These are phyloP conservation scores for Pharmacophagus antenor DNA, from an alignment of 2,888 invertebrate species.

Conservation along the genomic window DNA sequence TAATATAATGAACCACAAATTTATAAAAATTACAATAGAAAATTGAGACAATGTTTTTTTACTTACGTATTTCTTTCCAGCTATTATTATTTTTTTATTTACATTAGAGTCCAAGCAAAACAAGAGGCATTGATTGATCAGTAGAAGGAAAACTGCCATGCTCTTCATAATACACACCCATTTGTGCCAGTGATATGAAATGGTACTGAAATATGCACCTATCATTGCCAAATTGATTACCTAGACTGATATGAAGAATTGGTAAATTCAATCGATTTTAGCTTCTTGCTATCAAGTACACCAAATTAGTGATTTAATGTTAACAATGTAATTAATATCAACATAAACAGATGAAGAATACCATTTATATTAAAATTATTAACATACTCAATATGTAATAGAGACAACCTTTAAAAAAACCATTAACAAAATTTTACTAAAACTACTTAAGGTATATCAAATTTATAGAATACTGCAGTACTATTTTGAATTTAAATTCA, in stretches of 20 bases:
- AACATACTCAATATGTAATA: neutral
- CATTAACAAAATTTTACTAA: neutral
- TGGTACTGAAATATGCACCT: conserved; percentile 46
- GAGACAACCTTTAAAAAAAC: neutral
- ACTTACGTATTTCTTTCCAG: conserved; percentile 36
- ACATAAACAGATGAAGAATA: no score
- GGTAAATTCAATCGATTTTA: conserved; percentile 41
- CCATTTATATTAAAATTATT: neutral
- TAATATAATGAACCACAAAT: neutral
- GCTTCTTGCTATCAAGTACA: conserved; percentile 32
- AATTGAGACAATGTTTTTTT: no score
- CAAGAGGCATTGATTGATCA: conserved; percentile 33
- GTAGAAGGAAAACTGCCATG: conserved; percentile 39
- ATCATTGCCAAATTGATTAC: conserved; percentile 39
- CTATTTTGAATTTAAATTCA: no score
- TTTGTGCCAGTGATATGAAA: conserved; percentile 43
- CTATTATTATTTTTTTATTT: conserved; percentile 29
- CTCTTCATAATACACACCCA: conserved; percentile 47
- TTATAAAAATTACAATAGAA: neutral
- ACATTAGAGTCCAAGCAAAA: conserved; percentile 20
- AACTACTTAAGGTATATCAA: no score
- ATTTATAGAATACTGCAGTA: no score
- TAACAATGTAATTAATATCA: neutral
- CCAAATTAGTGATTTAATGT: conserved; percentile 18
- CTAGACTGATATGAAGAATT: conserved; percentile 33